Percentiles rank a stretch among this genome's conserved stretches.
phyloP scores from a whole-genome alignment of 2,797 vertebrate genomes.

The Microhierax caerulescens region DNA sequence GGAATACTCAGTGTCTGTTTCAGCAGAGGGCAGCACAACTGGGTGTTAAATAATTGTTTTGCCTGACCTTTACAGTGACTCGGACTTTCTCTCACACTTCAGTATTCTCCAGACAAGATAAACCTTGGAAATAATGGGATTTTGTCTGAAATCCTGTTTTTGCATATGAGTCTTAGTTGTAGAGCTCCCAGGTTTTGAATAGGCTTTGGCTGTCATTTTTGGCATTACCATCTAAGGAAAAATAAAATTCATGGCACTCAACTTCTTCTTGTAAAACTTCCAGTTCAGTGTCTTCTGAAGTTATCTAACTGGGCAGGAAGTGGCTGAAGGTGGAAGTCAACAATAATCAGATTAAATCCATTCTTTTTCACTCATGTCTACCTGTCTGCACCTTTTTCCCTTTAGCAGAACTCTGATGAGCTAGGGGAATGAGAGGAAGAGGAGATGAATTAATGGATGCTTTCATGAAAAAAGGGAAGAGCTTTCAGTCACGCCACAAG shows the following conservation, averaged over 20 bases:
- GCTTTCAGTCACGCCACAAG: background rate
- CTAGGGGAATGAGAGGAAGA: background rate
- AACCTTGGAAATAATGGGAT: background rate
- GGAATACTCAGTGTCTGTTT: background rate
- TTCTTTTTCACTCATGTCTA: background rate
- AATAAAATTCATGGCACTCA: background rate
- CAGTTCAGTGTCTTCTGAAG: background rate
- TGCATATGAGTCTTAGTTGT: background rate
- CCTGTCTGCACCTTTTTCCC: background rate
- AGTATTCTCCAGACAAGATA: background rate
- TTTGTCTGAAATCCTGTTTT: background rate
- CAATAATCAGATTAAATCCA: background rate
- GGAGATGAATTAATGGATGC: background rate
- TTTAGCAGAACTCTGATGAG: background rate
- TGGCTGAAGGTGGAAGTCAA: background rate
- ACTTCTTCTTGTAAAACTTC: background rate
- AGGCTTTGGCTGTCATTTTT: background rate
- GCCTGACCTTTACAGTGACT: constrained; percentile 9
- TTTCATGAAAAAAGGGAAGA: background rate
- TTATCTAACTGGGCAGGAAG: background rate
- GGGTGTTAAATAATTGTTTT: background rate
- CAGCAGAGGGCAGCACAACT: constrained; percentile 41
- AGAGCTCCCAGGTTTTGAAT: background rate
- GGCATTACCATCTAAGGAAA: background rate
- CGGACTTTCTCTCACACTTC: background rate